Conservation (phyloP, 1,140 invertebrate genomes). For the Lasaia peninsularis region DNA sequence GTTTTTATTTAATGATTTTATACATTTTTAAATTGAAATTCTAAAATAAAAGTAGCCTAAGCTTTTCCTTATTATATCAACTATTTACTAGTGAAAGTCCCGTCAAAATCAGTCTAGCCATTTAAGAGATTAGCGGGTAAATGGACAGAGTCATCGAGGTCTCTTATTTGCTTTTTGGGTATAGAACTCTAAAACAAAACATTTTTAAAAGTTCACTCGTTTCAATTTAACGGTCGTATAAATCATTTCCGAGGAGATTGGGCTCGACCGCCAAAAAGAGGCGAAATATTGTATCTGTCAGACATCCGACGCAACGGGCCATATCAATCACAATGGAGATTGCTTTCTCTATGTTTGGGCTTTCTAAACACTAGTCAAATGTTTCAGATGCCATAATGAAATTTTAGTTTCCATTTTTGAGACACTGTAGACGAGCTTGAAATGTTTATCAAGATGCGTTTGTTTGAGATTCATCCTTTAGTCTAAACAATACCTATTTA, state of each 20-base stretch:
- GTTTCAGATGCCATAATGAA: background rate
- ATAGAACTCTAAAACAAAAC: too few relatives aligned
- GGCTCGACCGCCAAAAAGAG: slow-evolving; percentile 5
- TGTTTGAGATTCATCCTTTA: background rate
- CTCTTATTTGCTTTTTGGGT: too few relatives aligned
- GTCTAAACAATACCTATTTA: background rate
- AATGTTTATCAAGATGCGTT: background rate
- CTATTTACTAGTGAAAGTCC: too few relatives aligned
- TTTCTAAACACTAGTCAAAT: slow-evolving; percentile 2
- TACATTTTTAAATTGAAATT: too few relatives aligned
- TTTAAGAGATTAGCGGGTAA: too few relatives aligned
- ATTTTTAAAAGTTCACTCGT: background rate
- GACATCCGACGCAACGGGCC: slow-evolving; percentile 2
- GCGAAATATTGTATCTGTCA: slow-evolving; percentile 11
- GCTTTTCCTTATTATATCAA: too few relatives aligned
- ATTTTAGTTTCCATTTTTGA: slow-evolving; percentile 5
- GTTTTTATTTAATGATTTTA: too few relatives aligned
- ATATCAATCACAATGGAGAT: slow-evolving; percentile 12
- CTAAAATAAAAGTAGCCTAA: too few relatives aligned
- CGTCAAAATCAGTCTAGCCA: too few relatives aligned
- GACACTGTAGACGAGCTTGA: background rate
- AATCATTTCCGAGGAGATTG: slow-evolving; percentile 1
- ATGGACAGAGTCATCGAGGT: too few relatives aligned
- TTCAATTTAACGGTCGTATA: slow-evolving; percentile 2
- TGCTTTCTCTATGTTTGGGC: slow-evolving; percentile 6